A percentile compares a stretch with the other conserved stretches of the same genome.
phyloP scores from a whole-genome alignment of 2,113 vertebrate genomes.

The Isichthys henryi region DNA sequence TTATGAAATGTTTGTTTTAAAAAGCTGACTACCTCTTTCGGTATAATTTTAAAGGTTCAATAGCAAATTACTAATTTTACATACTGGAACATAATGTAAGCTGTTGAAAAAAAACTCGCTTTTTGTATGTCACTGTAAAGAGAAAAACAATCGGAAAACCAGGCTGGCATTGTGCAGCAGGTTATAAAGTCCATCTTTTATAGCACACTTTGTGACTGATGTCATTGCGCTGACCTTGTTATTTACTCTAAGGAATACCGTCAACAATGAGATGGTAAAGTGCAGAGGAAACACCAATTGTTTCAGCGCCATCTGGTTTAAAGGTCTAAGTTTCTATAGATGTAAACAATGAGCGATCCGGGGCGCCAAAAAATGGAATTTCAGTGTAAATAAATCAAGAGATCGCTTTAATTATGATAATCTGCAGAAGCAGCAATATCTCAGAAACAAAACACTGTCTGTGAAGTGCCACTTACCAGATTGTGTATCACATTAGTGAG shows the following conservation, averaged over 20 bases:
- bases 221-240: conserved; percentile 34
- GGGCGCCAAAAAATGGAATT: not conserved
- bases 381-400: not conserved
- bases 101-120: not conserved
- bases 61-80: not conserved
- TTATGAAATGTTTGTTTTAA: not conserved
- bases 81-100: not conserved
- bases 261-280: conserved; percentile 26
- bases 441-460: not conserved
- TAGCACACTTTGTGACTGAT: conserved; percentile 29
- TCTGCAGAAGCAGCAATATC: not conserved
- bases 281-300: conserved; percentile 28
- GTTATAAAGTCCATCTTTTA: conserved; percentile 7
- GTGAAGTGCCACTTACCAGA: conserved; percentile 69
- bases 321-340: not conserved
- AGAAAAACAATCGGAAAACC: not conserved
- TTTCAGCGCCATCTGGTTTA: conserved; percentile 5
- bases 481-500: conserved; percentile 97
- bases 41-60: not conserved
- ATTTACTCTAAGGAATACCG: conserved; percentile 29
- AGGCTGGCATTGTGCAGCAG: conserved; percentile 20
- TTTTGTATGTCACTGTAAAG: not conserved
- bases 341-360: not conserved
- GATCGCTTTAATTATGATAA: not conserved
- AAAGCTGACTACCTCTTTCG: not conserved